phyloP scores from a whole-genome alignment of 2,113 vertebrate genomes.

The Phaethornis superciliosus region DNA sequence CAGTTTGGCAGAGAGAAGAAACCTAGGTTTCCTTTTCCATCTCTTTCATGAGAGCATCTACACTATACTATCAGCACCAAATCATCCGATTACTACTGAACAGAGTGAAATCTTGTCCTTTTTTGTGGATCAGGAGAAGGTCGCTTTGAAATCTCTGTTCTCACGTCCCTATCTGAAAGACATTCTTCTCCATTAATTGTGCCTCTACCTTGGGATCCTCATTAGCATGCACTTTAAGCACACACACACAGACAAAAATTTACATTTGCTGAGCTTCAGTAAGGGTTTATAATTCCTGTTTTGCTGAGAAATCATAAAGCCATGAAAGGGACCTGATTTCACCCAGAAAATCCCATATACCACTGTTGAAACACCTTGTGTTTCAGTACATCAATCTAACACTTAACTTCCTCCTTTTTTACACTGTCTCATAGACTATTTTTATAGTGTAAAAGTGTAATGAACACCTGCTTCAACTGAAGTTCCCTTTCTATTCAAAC shows the following conservation, averaged over 20 bases:
- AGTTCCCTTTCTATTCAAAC: neutral
- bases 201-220: neutral
- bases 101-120: neutral
- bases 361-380: neutral
- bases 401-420: neutral
- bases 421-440: neutral
- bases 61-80: neutral
- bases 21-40: neutral
- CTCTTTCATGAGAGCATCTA: neutral
- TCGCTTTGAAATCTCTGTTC: neutral
- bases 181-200: neutral
- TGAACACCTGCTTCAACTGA: neutral
- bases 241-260: neutral
- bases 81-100: neutral
- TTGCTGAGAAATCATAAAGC: neutral
- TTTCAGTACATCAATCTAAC: neutral
- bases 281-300: neutral
- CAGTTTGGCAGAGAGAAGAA: neutral
- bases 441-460: neutral
- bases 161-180: neutral
- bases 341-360: neutral
- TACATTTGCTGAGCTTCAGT: neutral
- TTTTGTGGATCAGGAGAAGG: neutral
- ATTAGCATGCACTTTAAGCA: neutral
- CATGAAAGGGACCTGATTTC: accelerated